phyloP scores from a whole-genome alignment of 2,113 vertebrate species.

The Thamnaconus septentrionalis region DNA sequence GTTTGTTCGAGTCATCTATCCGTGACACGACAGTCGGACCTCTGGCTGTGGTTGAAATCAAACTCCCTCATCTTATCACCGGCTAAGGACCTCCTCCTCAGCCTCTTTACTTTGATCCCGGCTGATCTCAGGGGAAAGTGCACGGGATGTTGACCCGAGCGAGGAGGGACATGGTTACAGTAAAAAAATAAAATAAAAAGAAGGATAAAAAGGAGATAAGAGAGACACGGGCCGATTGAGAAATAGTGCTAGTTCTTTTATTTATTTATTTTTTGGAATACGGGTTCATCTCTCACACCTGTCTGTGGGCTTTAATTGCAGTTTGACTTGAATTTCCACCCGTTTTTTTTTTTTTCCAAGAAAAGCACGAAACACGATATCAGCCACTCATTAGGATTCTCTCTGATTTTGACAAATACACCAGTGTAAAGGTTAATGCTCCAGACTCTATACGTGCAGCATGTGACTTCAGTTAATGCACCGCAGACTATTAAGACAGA shows the following conservation, averaged over 20 bases:
- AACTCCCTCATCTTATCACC: constrained; percentile 64
- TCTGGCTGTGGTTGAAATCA: constrained; percentile 62
- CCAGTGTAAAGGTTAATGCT: constrained; percentile 23
- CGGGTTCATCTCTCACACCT: neutral
- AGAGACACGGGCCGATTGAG: too few species aligned
- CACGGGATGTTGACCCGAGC: neutral
- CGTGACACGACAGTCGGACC: constrained; percentile 51
- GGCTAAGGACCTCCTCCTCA: constrained; percentile 28
- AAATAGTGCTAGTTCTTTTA: too few species aligned
- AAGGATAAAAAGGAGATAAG: too few species aligned
- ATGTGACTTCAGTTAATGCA: neutral
- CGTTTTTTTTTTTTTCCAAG: neutral
- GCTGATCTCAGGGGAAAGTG: constrained; percentile 39
- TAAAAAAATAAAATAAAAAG: neutral
- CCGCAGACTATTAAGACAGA: neutral
- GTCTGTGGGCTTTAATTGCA: neutral
- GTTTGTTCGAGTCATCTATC: constrained; percentile 61
- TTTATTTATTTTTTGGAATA: too few species aligned
- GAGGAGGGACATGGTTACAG: neutral
- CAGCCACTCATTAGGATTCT: constrained; percentile 8
- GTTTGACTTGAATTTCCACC: neutral
- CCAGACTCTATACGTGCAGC: neutral
- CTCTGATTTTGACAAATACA: neutral
- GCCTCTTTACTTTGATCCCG: constrained; percentile 51
- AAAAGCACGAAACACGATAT: constrained; percentile 7